A percentile compares a stretch with the other conserved stretches of the same genome.
Evolutionary conservation across 2,113 vertebrate species (phyloP).

Genomic region (Mesocricetus auratus): DNA sequence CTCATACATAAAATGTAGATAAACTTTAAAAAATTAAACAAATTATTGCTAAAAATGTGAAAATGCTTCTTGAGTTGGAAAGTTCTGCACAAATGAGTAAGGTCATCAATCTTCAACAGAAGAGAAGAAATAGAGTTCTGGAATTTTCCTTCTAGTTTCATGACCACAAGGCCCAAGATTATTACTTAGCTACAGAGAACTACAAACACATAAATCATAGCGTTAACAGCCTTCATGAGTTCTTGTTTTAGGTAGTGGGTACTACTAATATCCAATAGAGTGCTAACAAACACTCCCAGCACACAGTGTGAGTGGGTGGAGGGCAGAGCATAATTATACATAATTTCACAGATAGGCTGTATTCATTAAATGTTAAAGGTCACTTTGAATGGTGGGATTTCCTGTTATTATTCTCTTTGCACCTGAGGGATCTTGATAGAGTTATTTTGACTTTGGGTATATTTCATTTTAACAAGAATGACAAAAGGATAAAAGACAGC

Average conservation of each 20-base stretch:
- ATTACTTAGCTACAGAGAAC: not conserved
- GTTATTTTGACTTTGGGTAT: not conserved
- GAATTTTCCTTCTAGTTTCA: not conserved
- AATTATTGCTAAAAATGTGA: not conserved
- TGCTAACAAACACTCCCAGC: not conserved
- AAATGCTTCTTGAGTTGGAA: not conserved
- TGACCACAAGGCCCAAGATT: not conserved
- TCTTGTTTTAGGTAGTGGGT: constrained; percentile 8
- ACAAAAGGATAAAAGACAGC: not conserved
- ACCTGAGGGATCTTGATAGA: not conserved
- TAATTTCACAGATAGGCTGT: too few species aligned
- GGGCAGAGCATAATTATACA: not conserved
- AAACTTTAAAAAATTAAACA: not conserved
- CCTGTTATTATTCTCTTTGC: not conserved
- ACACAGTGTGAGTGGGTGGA: not conserved
- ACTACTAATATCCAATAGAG: not conserved
- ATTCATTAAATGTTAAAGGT: not conserved
- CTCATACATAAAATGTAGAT: not conserved
- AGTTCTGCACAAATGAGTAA: not conserved
- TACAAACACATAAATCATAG: not conserved
- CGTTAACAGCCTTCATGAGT: not conserved
- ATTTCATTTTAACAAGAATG: constrained; percentile 9
- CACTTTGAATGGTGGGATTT: not conserved
- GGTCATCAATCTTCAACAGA: not conserved
- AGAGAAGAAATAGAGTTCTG: too few species aligned